Evolutionary conservation across 2,113 vertebrate species (phyloP).

Genomic region (Plectropomus leopardus): DNA sequence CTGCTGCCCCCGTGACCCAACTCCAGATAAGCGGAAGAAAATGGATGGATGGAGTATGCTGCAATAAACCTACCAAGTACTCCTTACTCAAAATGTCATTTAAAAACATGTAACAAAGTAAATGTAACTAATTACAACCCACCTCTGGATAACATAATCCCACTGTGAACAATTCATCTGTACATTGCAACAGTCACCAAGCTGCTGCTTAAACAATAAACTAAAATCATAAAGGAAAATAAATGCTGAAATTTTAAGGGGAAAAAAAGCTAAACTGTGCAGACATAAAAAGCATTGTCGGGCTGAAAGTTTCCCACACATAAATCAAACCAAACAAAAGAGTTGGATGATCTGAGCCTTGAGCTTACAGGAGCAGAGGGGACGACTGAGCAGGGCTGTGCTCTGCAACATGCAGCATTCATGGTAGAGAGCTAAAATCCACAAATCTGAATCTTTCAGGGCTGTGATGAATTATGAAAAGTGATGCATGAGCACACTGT

Average conservation of each 20-base stretch:
- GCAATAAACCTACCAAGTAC: no score
- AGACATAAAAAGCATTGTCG: background rate
- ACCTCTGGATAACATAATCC: background rate
- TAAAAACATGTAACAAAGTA: no score
- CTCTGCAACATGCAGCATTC: slow-evolving; percentile 1
- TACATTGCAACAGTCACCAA: background rate
- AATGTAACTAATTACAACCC: no score
- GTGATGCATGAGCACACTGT: slow-evolving; percentile 9
- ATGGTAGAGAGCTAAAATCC: background rate
- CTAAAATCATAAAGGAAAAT: background rate
- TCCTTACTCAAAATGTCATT: no score
- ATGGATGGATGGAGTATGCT: no score
- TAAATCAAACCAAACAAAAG: slow-evolving; percentile 36
- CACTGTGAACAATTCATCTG: background rate
- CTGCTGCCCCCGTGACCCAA: no score
- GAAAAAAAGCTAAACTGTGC: background rate
- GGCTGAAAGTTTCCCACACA: slow-evolving; percentile 27
- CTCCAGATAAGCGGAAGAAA: no score
- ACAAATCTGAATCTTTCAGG: background rate
- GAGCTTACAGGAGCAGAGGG: background rate
- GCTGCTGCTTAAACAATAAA: background rate
- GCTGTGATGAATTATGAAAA: slow-evolving; percentile 25
- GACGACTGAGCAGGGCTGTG: background rate
- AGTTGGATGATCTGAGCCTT: background rate
- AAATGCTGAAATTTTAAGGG: background rate